These are phyloP conservation scores for Noctua pronuba DNA, from an alignment of 2,888 invertebrate species.

Conservation along the genomic window DNA sequence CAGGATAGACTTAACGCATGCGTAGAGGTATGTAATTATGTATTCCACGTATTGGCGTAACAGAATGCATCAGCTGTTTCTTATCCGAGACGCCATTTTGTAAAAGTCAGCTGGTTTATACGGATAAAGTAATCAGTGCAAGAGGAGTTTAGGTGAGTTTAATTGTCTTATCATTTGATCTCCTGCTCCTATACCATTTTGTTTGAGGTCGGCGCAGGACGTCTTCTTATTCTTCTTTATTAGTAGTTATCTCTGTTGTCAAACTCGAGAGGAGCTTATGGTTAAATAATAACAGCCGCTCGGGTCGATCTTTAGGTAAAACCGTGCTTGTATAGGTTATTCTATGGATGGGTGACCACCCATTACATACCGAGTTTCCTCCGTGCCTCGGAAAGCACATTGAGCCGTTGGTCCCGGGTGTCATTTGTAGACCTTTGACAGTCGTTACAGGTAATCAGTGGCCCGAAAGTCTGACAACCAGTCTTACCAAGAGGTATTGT, in stretches of 20 bases:
- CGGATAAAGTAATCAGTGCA: background rate
- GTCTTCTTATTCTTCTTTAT: background rate
- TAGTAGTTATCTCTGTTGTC: background rate
- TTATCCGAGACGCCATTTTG: constrained; percentile 50
- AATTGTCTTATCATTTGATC: background rate
- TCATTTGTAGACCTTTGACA: no score
- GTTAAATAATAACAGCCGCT: no score
- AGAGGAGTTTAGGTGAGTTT: background rate
- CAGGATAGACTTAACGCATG: constrained; percentile 28
- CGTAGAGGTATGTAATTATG: constrained; percentile 42
- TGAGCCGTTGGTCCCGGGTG: no score
- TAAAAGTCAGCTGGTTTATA: constrained; percentile 54
- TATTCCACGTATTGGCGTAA: constrained; percentile 47
- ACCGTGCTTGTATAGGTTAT: no score
- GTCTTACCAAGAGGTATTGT: no score
- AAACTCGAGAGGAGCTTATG: no score
- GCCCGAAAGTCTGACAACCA: no score
- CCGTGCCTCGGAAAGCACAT: no score
- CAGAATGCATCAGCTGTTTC: constrained; percentile 57
- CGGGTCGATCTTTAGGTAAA: no score
- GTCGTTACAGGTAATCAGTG: no score
- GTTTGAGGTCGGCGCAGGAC: background rate
- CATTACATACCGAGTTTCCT: no score
- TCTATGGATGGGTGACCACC: no score
- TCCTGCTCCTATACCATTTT: background rate